A percentile compares a stretch with the other conserved stretches of the same genome.
phyloP scores from a whole-genome alignment of 2,797 vertebrate species.

The Smutsia gigantea region DNA sequence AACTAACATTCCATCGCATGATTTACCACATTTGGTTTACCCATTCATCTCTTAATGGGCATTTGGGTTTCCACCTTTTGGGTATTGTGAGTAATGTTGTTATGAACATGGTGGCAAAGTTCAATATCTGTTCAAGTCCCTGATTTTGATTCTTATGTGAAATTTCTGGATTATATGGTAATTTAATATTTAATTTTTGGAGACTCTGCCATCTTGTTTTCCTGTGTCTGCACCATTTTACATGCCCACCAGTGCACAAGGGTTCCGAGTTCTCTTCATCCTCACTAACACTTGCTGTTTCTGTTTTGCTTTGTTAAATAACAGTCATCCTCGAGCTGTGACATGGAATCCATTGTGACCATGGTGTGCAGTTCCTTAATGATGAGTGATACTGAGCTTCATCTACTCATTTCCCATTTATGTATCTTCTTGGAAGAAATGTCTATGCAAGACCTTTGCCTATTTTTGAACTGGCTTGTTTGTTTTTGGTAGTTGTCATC shows the following conservation, averaged over 20 bases:
- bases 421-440: neutral
- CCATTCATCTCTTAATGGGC: neutral
- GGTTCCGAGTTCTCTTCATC: neutral
- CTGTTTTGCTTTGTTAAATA: neutral
- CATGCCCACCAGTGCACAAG: neutral
- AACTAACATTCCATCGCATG: neutral
- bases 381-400: neutral
- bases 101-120: neutral
- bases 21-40: neutral
- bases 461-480: neutral
- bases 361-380: neutral
- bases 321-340: neutral
- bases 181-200: neutral
- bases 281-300: neutral
- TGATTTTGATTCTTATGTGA: neutral
- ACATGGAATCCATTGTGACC: neutral
- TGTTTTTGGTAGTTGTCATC: neutral
- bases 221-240: neutral
- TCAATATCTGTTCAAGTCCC: neutral
- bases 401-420: neutral
- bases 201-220: neutral
- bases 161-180: neutral
- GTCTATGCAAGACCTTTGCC: neutral
- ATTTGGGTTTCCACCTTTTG: neutral
- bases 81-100: neutral